Conservation (phyloP, 1,140 invertebrate genomes). For the Calliphora vicina region DNA sequence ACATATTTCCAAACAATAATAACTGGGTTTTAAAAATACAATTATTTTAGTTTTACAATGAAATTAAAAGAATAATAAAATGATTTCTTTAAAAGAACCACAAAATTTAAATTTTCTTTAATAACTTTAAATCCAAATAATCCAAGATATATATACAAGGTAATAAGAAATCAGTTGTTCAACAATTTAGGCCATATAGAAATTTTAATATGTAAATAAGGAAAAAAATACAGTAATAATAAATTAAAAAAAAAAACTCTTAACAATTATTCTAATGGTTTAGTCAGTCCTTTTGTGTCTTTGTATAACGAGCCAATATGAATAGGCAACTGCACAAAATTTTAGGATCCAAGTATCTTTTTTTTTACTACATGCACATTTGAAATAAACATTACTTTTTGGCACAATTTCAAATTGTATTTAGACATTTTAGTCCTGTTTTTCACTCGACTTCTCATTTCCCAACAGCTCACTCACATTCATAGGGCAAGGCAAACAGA, state of each 20-base stretch:
- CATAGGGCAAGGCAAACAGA: too few relatives aligned
- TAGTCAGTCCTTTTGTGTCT: background rate
- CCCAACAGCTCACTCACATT: too few relatives aligned
- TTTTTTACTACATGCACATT: background rate
- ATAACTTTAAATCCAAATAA: too few relatives aligned
- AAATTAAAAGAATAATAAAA: background rate
- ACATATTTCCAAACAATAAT: too few relatives aligned
- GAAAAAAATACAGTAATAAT: background rate
- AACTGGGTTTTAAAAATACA: too few relatives aligned
- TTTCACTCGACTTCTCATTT: background rate
- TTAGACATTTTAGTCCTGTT: background rate
- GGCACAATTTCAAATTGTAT: conserved; percentile 2
- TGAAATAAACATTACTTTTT: background rate
- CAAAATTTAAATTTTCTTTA: too few relatives aligned
- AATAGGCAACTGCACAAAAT: too few relatives aligned
- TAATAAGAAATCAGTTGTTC: background rate
- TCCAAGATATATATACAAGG: too few relatives aligned
- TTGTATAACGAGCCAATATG: too few relatives aligned
- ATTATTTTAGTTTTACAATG: too few relatives aligned
- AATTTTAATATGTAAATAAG: background rate
- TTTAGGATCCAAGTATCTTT: too few relatives aligned
- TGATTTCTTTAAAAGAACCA: background rate
- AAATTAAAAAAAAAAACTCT: background rate
- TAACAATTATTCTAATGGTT: background rate
- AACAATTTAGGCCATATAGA: background rate